phyloP scores from a whole-genome alignment of 2,797 vertebrate genomes.

The Carduelis carduelis region DNA sequence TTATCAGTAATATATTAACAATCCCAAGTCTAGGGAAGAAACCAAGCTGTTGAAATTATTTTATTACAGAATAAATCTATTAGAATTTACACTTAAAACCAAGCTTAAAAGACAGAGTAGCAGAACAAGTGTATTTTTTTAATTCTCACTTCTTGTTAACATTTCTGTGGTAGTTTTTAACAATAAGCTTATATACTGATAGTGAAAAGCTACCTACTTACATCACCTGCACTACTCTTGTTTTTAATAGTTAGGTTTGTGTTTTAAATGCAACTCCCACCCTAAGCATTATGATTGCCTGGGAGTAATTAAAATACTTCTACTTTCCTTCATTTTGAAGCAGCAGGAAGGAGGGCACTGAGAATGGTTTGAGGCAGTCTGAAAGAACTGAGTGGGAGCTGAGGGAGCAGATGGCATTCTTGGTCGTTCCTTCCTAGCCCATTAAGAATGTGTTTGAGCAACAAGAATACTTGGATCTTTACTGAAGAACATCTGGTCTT shows the following conservation, averaged over 20 bases:
- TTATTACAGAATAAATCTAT: conserved; percentile 2
- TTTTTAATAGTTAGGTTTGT: not conserved
- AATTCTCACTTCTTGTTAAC: not conserved
- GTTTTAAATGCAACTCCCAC: not conserved
- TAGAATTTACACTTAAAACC: not conserved
- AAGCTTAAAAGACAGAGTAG: not conserved
- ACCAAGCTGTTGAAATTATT: not conserved
- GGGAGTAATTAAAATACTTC: conserved; percentile 11
- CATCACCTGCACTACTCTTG: not conserved
- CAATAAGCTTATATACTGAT: not conserved
- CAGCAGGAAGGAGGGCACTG: conserved; percentile 28
- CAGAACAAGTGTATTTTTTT: not conserved
- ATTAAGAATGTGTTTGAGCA: conserved; percentile 32
- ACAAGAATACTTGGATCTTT: conserved; percentile 19
- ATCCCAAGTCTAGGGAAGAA: not conserved
- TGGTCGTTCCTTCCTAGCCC: conserved; percentile 54
- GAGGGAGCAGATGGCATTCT: conserved; percentile 26
- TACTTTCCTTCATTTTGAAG: conserved; percentile 46
- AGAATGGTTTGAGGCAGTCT: conserved; percentile 44
- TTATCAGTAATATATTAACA: not conserved
- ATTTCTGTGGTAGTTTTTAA: not conserved
- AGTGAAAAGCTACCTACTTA: not conserved
- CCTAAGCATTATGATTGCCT: conserved; percentile 9
- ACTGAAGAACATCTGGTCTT: not conserved
- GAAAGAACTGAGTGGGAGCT: conserved; percentile 54